Evolutionary conservation across 35 echinoderm and acorn worm species (phyloP).

Genomic region (Stichopus chloronotus): DNA sequence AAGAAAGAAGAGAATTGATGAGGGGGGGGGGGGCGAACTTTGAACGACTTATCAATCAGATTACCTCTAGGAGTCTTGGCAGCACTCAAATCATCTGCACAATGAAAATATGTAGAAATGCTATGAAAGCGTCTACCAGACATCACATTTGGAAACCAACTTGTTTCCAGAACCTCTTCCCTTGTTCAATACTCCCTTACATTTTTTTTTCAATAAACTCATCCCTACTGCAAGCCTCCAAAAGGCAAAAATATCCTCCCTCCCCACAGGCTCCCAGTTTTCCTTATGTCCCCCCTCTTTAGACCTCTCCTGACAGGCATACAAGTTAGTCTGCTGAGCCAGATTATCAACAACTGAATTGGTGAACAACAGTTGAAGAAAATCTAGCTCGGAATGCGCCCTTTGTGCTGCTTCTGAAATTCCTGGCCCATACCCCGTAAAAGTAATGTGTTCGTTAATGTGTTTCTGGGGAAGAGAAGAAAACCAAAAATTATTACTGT

Average conservation of each 20-base stretch:
- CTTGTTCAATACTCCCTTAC: slow-evolving; percentile 12
- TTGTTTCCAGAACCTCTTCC: not conserved
- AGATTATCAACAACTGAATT: slow-evolving; percentile 1
- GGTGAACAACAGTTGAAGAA: slow-evolving; percentile 14
- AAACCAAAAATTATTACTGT: not conserved
- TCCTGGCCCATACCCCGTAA: not conserved
- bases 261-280: not conserved
- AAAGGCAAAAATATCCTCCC: not conserved
- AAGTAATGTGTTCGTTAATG: not conserved
- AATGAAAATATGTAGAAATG: not conserved
- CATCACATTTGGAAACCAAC: slow-evolving; percentile 14
- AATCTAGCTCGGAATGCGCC: slow-evolving; percentile 33
- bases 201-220: not conserved
- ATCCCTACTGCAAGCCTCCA: not conserved
- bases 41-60: slow-evolving; percentile 47
- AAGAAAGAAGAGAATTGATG: not conserved
- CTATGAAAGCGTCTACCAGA: not conserved
- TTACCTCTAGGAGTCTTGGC: not conserved
- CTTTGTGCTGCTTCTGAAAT: slow-evolving; percentile 4
- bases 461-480: not conserved
- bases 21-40: slow-evolving; percentile 32
- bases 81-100: not conserved
- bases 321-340: not conserved
- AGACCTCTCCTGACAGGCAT: not conserved
- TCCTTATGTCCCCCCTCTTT: not conserved